Conservation (phyloP, 2,888 invertebrate species). For the Aricia artaxerxes region DNA sequence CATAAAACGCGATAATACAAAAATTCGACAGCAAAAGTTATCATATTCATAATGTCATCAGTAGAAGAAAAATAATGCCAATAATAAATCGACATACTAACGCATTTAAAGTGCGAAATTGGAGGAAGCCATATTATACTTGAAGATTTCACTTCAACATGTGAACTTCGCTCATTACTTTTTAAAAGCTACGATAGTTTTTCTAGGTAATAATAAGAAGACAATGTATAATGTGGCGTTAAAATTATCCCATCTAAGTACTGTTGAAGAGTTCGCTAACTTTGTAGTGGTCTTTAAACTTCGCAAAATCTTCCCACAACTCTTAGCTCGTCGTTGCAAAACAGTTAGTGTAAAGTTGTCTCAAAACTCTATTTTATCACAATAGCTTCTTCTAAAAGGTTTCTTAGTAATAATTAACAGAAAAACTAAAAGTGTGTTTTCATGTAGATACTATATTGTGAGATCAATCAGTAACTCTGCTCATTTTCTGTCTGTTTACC, state of each 20-base stretch:
- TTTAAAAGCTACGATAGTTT: background rate
- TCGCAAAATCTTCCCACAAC: constrained; percentile 7
- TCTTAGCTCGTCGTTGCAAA: background rate
- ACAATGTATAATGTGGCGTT: background rate
- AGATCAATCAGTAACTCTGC: too few relatives aligned
- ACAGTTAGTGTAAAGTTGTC: background rate
- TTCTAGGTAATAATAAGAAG: background rate
- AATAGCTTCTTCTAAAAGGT: background rate
- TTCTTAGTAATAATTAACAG: background rate
- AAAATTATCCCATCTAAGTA: constrained; percentile 16
- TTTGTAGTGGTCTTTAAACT: constrained; percentile 6
- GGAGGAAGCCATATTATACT: background rate
- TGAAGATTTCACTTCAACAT: background rate
- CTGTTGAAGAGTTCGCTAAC: constrained; percentile 3
- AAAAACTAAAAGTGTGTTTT: too few relatives aligned
- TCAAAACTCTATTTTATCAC: background rate
- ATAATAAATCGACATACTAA: too few relatives aligned
- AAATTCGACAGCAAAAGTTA: too few relatives aligned
- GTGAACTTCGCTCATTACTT: background rate
- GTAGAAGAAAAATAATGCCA: too few relatives aligned
- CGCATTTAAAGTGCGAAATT: too few relatives aligned
- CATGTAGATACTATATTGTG: too few relatives aligned
- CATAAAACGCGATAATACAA: too few relatives aligned
- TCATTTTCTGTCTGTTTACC: too few relatives aligned
- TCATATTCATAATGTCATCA: too few relatives aligned